phyloP scores from a whole-genome alignment of 2,888 invertebrate species.

The Coenonympha glycerion region DNA sequence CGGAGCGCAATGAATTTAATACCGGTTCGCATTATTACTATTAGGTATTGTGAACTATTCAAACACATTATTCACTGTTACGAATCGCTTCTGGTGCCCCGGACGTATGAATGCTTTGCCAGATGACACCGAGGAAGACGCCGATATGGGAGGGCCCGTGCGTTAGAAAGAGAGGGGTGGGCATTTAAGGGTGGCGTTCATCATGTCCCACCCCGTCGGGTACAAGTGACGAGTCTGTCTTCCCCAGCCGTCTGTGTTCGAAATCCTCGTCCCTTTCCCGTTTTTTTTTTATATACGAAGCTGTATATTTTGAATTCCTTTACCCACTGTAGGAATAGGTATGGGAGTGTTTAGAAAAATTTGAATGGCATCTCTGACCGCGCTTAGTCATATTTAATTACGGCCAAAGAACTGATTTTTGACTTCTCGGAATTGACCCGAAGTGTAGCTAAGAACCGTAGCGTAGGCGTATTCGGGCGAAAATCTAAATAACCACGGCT shows the following conservation, averaged over 20 bases:
- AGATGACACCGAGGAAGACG: conserved; percentile 57
- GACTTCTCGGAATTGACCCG: conserved; percentile 63
- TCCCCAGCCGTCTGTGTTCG: conserved; percentile 63
- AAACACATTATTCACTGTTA: conserved; percentile 70
- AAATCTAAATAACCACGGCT: conserved; percentile 64
- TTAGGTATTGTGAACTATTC: conserved; percentile 57
- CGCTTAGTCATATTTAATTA: conserved; percentile 43
- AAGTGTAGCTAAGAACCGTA: conserved; percentile 59
- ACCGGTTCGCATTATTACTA: conserved; percentile 47
- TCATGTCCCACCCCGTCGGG: conserved; percentile 68
- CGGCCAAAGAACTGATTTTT: conserved; percentile 52
- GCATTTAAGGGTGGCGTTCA: conserved; percentile 61
- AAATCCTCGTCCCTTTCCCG: conserved; percentile 55
- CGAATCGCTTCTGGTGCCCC: conserved; percentile 69
- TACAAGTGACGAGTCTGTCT: conserved; percentile 66
- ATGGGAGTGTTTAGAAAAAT: conserved; percentile 14
- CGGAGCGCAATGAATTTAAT: conserved; percentile 19
- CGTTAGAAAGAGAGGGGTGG: conserved; percentile 46
- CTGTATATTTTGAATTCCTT: conserved; percentile 23
- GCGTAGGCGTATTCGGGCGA: conserved; percentile 50
- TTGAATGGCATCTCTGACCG: conserved; percentile 17
- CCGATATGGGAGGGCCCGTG: conserved; percentile 32
- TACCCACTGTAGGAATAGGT: neutral
- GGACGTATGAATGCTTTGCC: conserved; percentile 60
- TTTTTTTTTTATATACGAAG: conserved; percentile 36